Evolutionary conservation across 2,113 vertebrate genomes (phyloP).

Genomic region (Nymphicus hollandicus): DNA sequence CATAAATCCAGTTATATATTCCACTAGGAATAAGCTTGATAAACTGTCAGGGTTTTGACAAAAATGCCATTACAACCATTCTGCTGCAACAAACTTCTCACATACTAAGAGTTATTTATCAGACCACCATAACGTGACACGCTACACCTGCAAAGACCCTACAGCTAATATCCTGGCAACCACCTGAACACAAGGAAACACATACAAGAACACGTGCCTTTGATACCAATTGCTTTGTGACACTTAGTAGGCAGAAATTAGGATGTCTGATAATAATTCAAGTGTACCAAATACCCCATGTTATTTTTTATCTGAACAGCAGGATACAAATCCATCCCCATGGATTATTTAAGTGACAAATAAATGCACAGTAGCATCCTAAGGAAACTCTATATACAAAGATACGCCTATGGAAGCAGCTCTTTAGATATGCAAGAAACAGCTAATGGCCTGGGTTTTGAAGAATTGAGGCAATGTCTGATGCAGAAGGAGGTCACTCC

Average conservation of each 20-base stretch:
- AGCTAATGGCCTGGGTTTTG: not conserved
- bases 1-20: not conserved
- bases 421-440: not conserved
- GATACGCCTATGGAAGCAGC: not conserved
- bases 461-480: not conserved
- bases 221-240: too few species aligned
- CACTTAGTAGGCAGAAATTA: not conserved
- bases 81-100: not conserved
- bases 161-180: not conserved
- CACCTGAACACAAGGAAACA: not conserved
- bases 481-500: not conserved
- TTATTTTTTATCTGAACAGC: not conserved
- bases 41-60: not conserved
- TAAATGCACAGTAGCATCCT: accelerated
- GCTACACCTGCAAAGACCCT: not conserved
- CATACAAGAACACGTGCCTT: not conserved
- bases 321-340: not conserved
- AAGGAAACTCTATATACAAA: not conserved
- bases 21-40: not conserved
- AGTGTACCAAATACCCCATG: not conserved
- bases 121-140: accelerated
- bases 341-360: not conserved
- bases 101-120: not conserved
- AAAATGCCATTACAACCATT: not conserved
- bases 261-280: not conserved